Evolutionary conservation across 1,140 invertebrate genomes (phyloP).

Genomic region (Papilio polytes): DNA sequence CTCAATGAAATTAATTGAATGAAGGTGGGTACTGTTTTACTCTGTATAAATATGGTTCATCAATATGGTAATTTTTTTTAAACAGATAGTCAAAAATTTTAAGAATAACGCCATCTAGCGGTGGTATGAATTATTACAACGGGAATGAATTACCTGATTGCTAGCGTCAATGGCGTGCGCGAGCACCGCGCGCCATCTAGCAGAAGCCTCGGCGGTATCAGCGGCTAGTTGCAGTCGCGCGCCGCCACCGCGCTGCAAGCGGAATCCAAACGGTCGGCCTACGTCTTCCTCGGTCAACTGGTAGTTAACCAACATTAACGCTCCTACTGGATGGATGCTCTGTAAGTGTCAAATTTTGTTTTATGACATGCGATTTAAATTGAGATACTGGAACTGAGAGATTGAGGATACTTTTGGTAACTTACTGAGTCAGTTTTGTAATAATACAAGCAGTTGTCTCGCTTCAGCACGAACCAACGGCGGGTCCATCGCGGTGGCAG

Average conservation of each 20-base stretch:
- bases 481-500: constrained; percentile 90
- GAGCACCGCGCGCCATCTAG: constrained; percentile 90
- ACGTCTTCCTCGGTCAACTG: constrained; percentile 87
- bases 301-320: constrained; percentile 94
- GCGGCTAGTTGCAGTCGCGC: constrained; percentile 92
- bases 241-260: constrained; percentile 91
- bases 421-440: constrained; percentile 95
- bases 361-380: background rate
- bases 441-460: constrained; percentile 97
- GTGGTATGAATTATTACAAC: background rate
- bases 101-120: constrained; percentile 23
- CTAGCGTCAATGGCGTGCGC: constrained; percentile 88
- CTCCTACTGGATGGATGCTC: constrained; percentile 95
- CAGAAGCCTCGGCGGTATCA: constrained; percentile 89
- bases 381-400: background rate
- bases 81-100: no score
- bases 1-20: background rate
- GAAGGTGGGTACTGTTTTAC: no score
- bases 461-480: constrained; percentile 95
- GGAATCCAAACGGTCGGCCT: constrained; percentile 75
- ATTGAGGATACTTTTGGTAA: background rate
- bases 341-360: constrained; percentile 64
- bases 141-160: constrained; percentile 80
- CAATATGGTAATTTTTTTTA: no score
- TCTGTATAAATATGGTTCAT: no score